phyloP scores from a whole-genome alignment of 2,888 invertebrate genomes.

The Hymenopus coronatus region DNA sequence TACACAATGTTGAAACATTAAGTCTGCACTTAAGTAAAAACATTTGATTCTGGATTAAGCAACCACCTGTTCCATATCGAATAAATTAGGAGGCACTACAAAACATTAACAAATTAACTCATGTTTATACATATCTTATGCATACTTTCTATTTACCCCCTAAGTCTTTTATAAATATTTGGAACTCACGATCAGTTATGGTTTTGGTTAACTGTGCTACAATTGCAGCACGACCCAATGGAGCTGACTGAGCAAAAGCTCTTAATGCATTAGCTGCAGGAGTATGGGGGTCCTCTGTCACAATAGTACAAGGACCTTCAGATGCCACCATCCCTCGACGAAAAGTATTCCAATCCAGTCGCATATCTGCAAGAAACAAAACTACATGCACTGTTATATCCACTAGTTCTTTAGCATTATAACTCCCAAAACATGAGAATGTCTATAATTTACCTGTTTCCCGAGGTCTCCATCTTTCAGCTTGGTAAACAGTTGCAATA shows the following conservation, averaged over 20 bases:
- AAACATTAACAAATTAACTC: too few species aligned
- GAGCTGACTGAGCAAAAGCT: constrained; percentile 50
- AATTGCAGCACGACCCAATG: constrained; percentile 41
- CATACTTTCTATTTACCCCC: too few species aligned
- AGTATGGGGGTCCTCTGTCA: constrained; percentile 72
- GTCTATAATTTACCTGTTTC: constrained; percentile 49
- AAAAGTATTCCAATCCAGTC: constrained; percentile 50
- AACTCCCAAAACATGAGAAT: background rate
- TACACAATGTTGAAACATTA: too few species aligned
- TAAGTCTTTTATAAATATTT: background rate
- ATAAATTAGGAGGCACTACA: too few species aligned
- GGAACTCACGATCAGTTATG: constrained; percentile 38
- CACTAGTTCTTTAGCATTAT: background rate
- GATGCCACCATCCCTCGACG: constrained; percentile 47
- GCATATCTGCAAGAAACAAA: constrained; percentile 68
- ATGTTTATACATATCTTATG: too few species aligned
- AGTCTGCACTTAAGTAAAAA: too few species aligned
- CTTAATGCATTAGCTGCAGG: constrained; percentile 58
- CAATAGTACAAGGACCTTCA: constrained; percentile 55
- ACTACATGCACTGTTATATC: constrained; percentile 42
- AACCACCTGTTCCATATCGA: too few species aligned
- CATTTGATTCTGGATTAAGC: too few species aligned
- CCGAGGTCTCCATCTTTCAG: constrained; percentile 64
- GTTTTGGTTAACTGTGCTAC: constrained; percentile 38
- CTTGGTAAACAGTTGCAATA: constrained; percentile 64